Evolutionary conservation across 23 tunicate species (phyloP).

Genomic region (Ascidia mentula): DNA sequence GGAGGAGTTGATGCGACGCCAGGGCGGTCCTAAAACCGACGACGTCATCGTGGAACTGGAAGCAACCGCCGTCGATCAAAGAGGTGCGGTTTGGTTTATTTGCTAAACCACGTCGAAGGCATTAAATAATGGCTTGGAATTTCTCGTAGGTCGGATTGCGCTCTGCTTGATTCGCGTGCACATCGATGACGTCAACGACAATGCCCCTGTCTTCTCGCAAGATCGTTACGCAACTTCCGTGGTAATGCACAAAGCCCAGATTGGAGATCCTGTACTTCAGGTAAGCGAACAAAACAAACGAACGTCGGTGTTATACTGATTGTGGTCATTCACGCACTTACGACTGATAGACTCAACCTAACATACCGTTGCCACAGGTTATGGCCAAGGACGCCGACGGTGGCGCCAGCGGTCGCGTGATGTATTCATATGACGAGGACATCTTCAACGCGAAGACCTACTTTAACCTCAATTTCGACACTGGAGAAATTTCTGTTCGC

Average conservation of each 20-base stretch:
- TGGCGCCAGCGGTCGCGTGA: conserved; percentile 46
- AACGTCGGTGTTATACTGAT: not conserved
- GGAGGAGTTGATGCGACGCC: not conserved
- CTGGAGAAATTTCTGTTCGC: conserved; percentile 33
- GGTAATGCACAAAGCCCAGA: not conserved
- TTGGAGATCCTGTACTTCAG: conserved; percentile 18
- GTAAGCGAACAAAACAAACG: no score
- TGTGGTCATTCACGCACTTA: not conserved
- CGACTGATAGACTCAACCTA: no score
- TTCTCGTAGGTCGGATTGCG: conserved; percentile 24
- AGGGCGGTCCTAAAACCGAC: not conserved
- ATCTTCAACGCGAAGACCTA: conserved; percentile 16
- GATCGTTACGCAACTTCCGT: conserved; percentile 18
- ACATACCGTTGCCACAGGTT: conserved; percentile 28
- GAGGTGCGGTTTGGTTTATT: conserved; percentile 20
- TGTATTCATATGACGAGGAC: conserved; percentile 36
- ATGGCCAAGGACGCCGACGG: conserved; percentile 47
- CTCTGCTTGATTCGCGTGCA: conserved; percentile 11
- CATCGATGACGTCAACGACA: conserved; percentile 58
- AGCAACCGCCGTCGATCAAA: conserved; percentile 20
- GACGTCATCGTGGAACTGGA: conserved; percentile 1
- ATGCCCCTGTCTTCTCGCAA: conserved; percentile 39
- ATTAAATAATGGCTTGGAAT: not conserved
- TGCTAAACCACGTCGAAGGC: not conserved
- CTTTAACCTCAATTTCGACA: conserved; percentile 19